phyloP scores from a whole-genome alignment of 2,888 invertebrate species.

The Agonopterix alstromeriana region DNA sequence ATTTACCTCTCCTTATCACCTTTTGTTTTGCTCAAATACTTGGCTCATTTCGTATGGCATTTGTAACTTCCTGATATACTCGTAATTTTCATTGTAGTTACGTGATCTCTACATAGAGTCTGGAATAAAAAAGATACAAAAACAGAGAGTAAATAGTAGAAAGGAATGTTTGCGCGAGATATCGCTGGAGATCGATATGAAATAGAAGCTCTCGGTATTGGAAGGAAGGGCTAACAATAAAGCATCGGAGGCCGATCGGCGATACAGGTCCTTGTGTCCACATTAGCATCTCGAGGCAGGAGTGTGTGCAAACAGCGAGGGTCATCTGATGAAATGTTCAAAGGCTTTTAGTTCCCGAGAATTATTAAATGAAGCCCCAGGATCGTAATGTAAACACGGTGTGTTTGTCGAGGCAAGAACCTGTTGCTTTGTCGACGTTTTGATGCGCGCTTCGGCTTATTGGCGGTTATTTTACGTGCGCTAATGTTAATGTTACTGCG shows the following conservation, averaged over 20 bases:
- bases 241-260: conserved; percentile 69
- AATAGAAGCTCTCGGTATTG: conserved; percentile 60
- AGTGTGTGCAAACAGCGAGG: conserved; percentile 75
- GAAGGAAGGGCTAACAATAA: conserved; percentile 63
- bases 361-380: conserved; percentile 76
- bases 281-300: conserved; percentile 74
- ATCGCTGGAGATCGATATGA: conserved; percentile 56
- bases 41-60: conserved; percentile 42
- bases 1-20: conserved; percentile 75
- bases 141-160: conserved; percentile 12
- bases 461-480: conserved; percentile 72
- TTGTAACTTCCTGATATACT: conserved; percentile 39
- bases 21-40: conserved; percentile 73
- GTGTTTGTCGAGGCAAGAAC: conserved; percentile 70
- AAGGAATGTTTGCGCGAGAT: conserved; percentile 51
- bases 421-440: conserved; percentile 70
- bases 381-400: conserved; percentile 72
- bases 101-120: neutral
- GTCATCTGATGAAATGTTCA: conserved; percentile 77
- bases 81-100: neutral
- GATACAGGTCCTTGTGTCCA: conserved; percentile 76
- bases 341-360: conserved; percentile 78
- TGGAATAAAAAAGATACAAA: conserved; percentile 1
- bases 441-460: conserved; percentile 69
- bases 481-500: conserved; percentile 66